Evolutionary conservation across 2,888 invertebrate species (phyloP).

Genomic region (Noctua pronuba): DNA sequence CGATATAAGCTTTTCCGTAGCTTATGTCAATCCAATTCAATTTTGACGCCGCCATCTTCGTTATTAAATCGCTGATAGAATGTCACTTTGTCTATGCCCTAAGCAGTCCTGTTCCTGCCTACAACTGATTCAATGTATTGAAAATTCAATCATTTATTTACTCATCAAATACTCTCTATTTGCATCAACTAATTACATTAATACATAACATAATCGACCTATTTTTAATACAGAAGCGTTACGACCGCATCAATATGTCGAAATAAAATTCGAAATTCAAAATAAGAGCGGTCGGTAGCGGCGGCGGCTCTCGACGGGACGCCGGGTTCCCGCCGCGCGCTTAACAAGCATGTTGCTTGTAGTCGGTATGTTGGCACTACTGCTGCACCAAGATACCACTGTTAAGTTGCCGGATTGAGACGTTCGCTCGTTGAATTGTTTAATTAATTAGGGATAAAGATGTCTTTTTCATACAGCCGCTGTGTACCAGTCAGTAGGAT

Average conservation of each 20-base stretch:
- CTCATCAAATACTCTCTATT: conserved; percentile 5
- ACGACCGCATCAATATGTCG: conserved; percentile 57
- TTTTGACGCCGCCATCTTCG: neutral
- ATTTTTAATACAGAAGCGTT: conserved; percentile 64
- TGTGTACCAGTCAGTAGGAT: no score
- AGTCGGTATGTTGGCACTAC: conserved; percentile 61
- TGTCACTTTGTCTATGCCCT: neutral
- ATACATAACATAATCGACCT: conserved; percentile 41
- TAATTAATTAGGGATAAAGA: conserved; percentile 34
- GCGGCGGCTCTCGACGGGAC: conserved; percentile 66
- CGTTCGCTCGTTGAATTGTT: conserved; percentile 33
- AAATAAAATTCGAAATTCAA: conserved; percentile 67
- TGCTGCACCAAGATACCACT: conserved; percentile 50
- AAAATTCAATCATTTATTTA: neutral
- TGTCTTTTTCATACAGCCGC: neutral
- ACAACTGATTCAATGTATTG: neutral
- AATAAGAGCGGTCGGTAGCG: conserved; percentile 75
- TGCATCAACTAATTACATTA: conserved; percentile 38
- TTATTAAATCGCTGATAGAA: neutral
- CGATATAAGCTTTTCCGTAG: neutral
- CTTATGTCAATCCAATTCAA: neutral
- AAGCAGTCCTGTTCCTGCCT: neutral
- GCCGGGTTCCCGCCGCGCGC: conserved; percentile 65
- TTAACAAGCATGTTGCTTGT: conserved; percentile 66
- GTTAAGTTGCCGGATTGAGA: conserved; percentile 60